Conservation (phyloP, 2,888 invertebrate species). For the Caenorhabditis afra region DNA sequence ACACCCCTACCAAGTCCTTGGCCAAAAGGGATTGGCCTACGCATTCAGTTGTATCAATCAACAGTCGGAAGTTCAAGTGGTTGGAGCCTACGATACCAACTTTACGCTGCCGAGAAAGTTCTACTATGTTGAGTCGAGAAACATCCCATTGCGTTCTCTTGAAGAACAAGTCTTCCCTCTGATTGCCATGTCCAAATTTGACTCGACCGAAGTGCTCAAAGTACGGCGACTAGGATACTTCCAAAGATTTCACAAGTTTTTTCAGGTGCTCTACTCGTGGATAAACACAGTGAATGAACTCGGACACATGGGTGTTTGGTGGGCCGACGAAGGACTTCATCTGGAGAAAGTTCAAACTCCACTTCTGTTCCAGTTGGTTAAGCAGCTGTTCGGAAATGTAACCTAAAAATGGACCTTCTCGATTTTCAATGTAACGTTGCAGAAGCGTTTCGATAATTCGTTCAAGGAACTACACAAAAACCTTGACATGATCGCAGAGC, state of each 20-base stretch:
- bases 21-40: neutral
- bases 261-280: conserved; percentile 41
- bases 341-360: conserved; percentile 41
- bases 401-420: too few species aligned
- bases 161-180: conserved; percentile 50
- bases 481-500: conserved; percentile 43
- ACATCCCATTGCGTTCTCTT: neutral
- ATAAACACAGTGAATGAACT: conserved; percentile 29
- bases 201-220: neutral
- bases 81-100: neutral
- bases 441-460: neutral
- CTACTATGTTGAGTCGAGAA: neutral
- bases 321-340: neutral
- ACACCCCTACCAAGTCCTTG: neutral
- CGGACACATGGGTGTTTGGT: conserved; percentile 25
- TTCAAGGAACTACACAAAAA: neutral
- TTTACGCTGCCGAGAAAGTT: neutral
- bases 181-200: conserved; percentile 12
- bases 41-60: neutral
- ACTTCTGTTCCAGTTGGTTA: conserved; percentile 36
- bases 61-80: neutral
- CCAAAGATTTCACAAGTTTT: too few species aligned
- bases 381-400: conserved; percentile 6
- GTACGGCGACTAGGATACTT: too few species aligned
- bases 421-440: neutral